These are phyloP conservation scores for Reinhardtius hippoglossoides DNA, from an alignment of 2,113 vertebrate genomes.

Conservation along the genomic window DNA sequence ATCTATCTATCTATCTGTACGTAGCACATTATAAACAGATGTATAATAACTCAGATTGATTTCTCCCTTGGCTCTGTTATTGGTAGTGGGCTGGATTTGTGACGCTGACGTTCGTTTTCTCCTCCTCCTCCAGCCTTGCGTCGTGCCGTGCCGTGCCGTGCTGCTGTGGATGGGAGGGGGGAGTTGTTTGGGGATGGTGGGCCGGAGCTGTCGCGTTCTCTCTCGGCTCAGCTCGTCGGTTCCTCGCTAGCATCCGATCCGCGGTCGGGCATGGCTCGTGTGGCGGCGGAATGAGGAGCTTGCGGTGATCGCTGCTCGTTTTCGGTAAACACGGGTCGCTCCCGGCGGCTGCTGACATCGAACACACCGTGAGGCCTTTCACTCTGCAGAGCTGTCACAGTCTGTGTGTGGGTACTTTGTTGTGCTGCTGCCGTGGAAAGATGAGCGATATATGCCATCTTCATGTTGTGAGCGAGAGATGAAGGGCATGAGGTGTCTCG, in stretches of 20 bases:
- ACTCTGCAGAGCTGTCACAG: constrained; percentile 32
- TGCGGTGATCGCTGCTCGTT: background rate
- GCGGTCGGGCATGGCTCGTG: constrained; percentile 1
- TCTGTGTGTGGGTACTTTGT: background rate
- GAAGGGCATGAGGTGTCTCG: background rate
- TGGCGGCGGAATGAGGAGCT: constrained; percentile 13
- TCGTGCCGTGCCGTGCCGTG: constrained; percentile 28
- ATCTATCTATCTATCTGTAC: background rate
- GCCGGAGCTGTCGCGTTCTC: constrained; percentile 28
- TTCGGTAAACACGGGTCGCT: constrained; percentile 25
- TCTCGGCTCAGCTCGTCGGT: constrained; percentile 11
- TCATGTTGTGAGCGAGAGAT: background rate
- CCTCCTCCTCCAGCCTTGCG: constrained; percentile 23
- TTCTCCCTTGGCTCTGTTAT: background rate
- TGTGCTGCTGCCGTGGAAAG: background rate
- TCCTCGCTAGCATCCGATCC: constrained; percentile 14
- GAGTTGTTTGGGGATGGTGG: constrained; percentile 58
- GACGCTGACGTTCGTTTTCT: constrained; percentile 22
- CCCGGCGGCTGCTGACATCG: constrained; percentile 24
- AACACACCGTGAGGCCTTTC: constrained; percentile 42
- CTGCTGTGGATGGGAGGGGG: constrained; percentile 37
- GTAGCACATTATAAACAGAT: background rate
- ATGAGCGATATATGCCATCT: background rate
- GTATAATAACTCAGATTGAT: background rate
- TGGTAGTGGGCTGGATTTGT: background rate